Base-by-base conservation (phyloP, 2,797 vertebrate genomes). In the Hippocampus kuda region DNA sequence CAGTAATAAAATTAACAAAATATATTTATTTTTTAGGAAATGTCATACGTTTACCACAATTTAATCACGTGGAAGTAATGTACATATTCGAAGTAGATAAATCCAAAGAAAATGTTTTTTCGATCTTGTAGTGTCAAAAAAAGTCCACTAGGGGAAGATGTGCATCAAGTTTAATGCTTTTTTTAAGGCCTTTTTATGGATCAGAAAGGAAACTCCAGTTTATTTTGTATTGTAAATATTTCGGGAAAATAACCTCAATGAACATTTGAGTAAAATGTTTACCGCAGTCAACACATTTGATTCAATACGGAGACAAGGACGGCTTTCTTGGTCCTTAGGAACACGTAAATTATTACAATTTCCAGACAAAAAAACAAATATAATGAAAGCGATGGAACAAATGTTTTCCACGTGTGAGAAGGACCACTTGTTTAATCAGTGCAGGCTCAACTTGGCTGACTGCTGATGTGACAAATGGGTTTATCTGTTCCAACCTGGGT, bases 401-500 rank as follows among this genome's bases (percentile, higher is more conserved):
- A 34, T 34, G 27, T 60, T 60, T 60, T 60, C 2, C 70, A 79
- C 81, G 79, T 85, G 75, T 82, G 62, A 16, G 57, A 16, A 20
- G 27, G 27, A 34, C 27, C 59, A 34, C 30, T 65, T 89, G 86
- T 91, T 84, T 83, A 88, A 90, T 88, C 85, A 81, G 66, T 80
- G 75, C 82, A 87, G 77, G 18, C 54, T 88, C 59, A 87, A 88
- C 27, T 46, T 88, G 89, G 68, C 82, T 84, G 88, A 87, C 87
- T 90, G 91, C 87, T 89, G 91, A 90, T 88, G 87, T 90, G 88
- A 92, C 81, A 87, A 93, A 85, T 80, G 69, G 89, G 34, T 88
- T 93, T 92, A 90, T 94, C 86, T 88, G 82, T 83, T 84, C 77
- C 79, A 86, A 91, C 88, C 89, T 86, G 86, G 86, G 88, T 90